These are phyloP conservation scores for Malurus splendens DNA, from an alignment of 2,797 vertebrate genomes.

Conservation along the genomic window DNA sequence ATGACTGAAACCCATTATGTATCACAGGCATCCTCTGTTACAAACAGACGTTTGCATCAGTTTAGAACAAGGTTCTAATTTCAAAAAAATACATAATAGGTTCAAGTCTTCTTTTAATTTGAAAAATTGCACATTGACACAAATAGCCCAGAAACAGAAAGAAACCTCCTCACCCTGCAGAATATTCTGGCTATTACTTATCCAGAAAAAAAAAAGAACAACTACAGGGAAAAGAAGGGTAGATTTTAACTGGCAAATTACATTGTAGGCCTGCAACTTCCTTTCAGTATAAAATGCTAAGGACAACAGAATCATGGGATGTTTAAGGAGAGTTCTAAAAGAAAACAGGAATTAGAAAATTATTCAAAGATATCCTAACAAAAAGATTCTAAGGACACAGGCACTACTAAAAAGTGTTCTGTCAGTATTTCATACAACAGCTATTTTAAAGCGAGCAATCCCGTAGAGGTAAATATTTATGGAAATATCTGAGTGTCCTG, in stretches of 20 bases:
- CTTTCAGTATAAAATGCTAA: neutral
- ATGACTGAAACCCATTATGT: neutral
- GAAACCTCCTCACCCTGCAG: neutral
- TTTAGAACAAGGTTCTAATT: constrained; percentile 22
- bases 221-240: neutral
- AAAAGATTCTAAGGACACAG: neutral
- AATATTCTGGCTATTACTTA: neutral
- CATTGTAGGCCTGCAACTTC: neutral
- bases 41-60: neutral
- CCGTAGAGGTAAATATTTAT: neutral
- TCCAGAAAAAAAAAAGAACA: neutral
- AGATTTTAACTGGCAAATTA: neutral
- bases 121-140: neutral
- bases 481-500: neutral
- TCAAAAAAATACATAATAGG: neutral
- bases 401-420: neutral
- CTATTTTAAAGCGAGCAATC: neutral
- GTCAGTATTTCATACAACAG: neutral
- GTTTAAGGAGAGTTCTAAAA: neutral
- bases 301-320: neutral
- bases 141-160: neutral
- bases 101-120: neutral
- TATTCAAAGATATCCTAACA: neutral
- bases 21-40: neutral
- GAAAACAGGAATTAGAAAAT: neutral